A percentile compares a stretch with the other conserved stretches of the same genome.
Conservation (phyloP, 1,140 invertebrate species). For the Drosophila takahashii region DNA sequence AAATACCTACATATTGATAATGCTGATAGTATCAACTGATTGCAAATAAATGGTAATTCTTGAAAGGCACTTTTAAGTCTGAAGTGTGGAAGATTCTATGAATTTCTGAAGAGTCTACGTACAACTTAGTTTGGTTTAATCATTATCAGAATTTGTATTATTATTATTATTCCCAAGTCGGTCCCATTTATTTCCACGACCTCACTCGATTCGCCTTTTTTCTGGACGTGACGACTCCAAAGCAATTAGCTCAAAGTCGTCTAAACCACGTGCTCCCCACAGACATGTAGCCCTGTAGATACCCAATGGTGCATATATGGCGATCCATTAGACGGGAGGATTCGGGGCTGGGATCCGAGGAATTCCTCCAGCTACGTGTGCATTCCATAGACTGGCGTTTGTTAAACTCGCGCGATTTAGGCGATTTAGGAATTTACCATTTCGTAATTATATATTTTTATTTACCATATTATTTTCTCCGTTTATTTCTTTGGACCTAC, state of each 20-base stretch:
- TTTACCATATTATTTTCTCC: slow-evolving; percentile 44
- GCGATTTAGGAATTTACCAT: slow-evolving; percentile 30
- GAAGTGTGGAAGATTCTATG: neutral
- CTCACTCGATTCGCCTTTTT: slow-evolving; percentile 1
- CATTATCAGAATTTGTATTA: neutral
- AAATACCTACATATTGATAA: neutral
- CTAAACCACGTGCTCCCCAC: slow-evolving; percentile 15
- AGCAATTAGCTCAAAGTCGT: slow-evolving; percentile 32
- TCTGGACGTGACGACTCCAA: slow-evolving; percentile 34
- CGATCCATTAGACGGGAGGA: slow-evolving; percentile 6
- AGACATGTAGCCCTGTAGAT: slow-evolving; percentile 1
- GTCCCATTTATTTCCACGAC: neutral
- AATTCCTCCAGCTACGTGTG: slow-evolving; percentile 42
- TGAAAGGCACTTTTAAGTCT: neutral
- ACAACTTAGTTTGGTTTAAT: neutral
- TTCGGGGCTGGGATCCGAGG: neutral
- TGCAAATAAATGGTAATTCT: slow-evolving; percentile 25
- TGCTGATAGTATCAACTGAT: slow-evolving; percentile 18
- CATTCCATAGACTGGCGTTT: slow-evolving; percentile 42
- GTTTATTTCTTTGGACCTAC: slow-evolving; percentile 41
- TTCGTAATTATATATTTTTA: slow-evolving; percentile 19
- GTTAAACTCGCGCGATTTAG: slow-evolving; percentile 28
- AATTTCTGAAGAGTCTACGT: neutral
- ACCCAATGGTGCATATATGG: slow-evolving; percentile 1
- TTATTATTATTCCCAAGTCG: neutral